Percentiles rank a stretch among this genome's conserved stretches.
Evolutionary conservation across 2,797 vertebrate genomes (phyloP).

Genomic region (Pangasius larnaudii): DNA sequence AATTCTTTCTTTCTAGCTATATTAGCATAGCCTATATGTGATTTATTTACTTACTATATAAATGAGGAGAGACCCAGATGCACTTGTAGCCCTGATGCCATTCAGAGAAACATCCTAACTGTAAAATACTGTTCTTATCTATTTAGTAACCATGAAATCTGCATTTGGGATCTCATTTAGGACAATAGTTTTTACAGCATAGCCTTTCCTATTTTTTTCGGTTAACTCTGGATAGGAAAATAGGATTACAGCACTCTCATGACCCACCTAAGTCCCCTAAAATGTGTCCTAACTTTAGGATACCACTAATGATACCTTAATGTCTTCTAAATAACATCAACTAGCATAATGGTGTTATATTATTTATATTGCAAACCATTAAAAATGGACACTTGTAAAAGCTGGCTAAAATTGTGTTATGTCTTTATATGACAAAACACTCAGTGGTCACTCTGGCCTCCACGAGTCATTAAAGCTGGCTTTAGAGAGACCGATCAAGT

Average conservation of each 20-base stretch:
- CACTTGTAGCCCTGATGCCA: not conserved
- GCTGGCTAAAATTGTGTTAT: not conserved
- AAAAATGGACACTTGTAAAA: not conserved
- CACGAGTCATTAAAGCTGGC: not conserved
- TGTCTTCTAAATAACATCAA: not conserved
- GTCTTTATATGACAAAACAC: not conserved
- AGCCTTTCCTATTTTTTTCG: not conserved
- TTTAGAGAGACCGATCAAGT: not conserved
- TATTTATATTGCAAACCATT: not conserved
- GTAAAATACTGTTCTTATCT: not conserved
- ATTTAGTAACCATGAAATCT: not conserved
- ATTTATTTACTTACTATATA: not conserved
- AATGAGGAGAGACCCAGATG: not conserved
- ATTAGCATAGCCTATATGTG: slow-evolving; percentile 28
- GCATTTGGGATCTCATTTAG: not conserved
- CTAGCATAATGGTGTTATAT: not conserved
- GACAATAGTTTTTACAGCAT: not conserved
- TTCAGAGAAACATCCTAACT: not conserved
- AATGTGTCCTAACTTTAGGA: not conserved
- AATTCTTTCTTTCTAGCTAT: not conserved
- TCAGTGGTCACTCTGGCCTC: not conserved
- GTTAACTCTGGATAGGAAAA: not conserved
- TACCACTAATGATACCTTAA: no score
- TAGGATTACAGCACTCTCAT: not conserved
- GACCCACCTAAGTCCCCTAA: not conserved